phyloP scores from a whole-genome alignment of 1,140 invertebrate species.

The Maniola jurtina region DNA sequence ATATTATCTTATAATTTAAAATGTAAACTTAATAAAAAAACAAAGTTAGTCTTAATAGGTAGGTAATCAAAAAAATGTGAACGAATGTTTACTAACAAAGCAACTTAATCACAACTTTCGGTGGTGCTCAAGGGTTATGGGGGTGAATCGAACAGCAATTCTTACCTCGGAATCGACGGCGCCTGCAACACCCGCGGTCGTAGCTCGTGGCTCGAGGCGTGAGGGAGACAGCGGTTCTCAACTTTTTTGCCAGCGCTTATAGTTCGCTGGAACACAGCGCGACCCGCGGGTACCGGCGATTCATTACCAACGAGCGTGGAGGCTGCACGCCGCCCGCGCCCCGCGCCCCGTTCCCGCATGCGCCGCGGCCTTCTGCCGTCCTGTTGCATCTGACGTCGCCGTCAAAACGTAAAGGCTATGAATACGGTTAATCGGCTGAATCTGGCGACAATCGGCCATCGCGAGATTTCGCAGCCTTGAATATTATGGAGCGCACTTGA shows the following conservation, averaged over 20 bases:
- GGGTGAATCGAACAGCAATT: conserved; percentile 2
- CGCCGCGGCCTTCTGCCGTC: conserved; percentile 54
- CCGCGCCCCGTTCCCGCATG: conserved; percentile 50
- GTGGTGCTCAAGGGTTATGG: neutral
- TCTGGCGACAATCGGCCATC: conserved; percentile 59
- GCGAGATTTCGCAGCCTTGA: conserved; percentile 13
- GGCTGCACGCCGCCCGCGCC: conserved; percentile 55
- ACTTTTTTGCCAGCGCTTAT: conserved; percentile 63
- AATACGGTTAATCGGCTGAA: conserved; percentile 72
- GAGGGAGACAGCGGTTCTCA: conserved; percentile 57
- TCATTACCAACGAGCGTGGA: conserved; percentile 72
- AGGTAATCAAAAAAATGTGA: neutral
- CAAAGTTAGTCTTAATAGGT: neutral
- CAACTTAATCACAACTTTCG: conserved; percentile 5
- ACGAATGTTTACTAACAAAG: conserved; percentile 23
- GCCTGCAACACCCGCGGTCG: conserved; percentile 37
- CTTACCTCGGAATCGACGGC: conserved; percentile 54
- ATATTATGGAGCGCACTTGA: conserved; percentile 11
- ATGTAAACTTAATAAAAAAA: neutral
- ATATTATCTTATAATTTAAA: too few species aligned
- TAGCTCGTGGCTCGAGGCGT: conserved; percentile 47
- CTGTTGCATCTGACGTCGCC: conserved; percentile 73
- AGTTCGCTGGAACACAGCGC: conserved; percentile 51
- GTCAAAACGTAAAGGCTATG: conserved; percentile 66
- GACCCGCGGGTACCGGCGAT: conserved; percentile 70